Evolutionary conservation across 2,888 invertebrate genomes (phyloP).

Genomic region (Actias luna): DNA sequence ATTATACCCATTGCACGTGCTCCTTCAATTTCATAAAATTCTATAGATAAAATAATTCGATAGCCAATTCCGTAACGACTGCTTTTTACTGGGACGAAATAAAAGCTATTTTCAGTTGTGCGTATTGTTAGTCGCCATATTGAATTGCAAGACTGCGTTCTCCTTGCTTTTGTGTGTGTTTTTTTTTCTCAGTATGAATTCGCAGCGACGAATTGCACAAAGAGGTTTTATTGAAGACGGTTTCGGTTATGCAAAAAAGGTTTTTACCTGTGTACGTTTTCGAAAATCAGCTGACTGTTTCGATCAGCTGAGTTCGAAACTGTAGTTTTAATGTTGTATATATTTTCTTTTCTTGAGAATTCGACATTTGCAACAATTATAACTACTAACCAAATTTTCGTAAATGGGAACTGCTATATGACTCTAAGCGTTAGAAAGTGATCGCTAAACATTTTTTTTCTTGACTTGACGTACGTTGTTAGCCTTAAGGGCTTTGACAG

Average conservation of each 20-base stretch:
- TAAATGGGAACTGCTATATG: too few relatives aligned
- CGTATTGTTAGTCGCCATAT: too few relatives aligned
- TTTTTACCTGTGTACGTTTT: constrained; percentile 31
- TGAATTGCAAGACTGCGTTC: constrained; percentile 1
- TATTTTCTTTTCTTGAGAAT: too few relatives aligned
- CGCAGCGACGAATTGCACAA: constrained; percentile 16
- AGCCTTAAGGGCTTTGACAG: too few relatives aligned
- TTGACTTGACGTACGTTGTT: too few relatives aligned
- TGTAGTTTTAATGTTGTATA: too few relatives aligned
- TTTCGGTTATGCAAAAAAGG: constrained; percentile 33
- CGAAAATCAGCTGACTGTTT: constrained; percentile 29
- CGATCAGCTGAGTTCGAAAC: too few relatives aligned
- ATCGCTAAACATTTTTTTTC: too few relatives aligned
- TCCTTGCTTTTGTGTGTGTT: not conserved
- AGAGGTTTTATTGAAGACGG: constrained; percentile 20
- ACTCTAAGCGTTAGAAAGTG: too few relatives aligned
- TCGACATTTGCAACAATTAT: too few relatives aligned
- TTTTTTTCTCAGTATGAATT: not conserved
- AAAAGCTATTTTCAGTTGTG: not conserved
- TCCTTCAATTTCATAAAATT: not conserved
- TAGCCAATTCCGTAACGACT: not conserved
- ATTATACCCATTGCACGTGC: constrained; percentile 7
- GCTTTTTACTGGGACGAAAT: not conserved
- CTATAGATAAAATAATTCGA: not conserved
- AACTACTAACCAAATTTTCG: too few relatives aligned